A percentile compares a stretch with the other conserved stretches of the same genome.
Conservation (phyloP, 2,888 invertebrate species). For the Myathropa florea region DNA sequence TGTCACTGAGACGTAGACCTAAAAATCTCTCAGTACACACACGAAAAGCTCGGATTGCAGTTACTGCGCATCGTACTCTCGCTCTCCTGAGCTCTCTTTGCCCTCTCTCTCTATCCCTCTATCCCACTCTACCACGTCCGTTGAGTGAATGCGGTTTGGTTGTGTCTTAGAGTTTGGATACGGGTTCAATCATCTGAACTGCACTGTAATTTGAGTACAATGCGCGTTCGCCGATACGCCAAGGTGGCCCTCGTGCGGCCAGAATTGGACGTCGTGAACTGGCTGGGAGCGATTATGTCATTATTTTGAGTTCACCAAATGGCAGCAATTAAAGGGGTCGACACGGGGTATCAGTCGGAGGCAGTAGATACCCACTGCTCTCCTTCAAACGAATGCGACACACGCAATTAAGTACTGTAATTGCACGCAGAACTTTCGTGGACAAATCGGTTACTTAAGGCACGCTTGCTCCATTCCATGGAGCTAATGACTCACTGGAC, state of each 20-base stretch:
- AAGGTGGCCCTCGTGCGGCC: slow-evolving; percentile 31
- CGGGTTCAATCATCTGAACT: slow-evolving; percentile 58
- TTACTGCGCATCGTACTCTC: slow-evolving; percentile 20
- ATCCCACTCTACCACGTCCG: background rate
- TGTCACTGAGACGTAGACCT: slow-evolving; percentile 20
- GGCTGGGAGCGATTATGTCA: background rate
- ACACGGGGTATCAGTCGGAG: background rate
- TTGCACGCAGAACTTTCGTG: slow-evolving; percentile 31
- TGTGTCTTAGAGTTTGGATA: slow-evolving; percentile 48
- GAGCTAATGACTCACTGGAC: background rate
- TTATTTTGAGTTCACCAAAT: slow-evolving; percentile 26
- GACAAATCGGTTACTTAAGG: background rate
- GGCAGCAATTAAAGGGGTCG: slow-evolving; percentile 33
- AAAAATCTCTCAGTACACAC: slow-evolving; percentile 39
- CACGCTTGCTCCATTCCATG: background rate
- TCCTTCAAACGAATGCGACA: slow-evolving; percentile 24
- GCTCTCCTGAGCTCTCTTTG: background rate
- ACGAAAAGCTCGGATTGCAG: slow-evolving; percentile 64
- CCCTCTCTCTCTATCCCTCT: background rate
- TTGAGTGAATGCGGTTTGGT: slow-evolving; percentile 16
- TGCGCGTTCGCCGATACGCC: background rate
- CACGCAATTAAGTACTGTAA: slow-evolving; percentile 44
- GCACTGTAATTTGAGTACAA: slow-evolving; percentile 38
- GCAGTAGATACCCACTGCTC: background rate
- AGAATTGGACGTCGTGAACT: no score